Percentiles rank a stretch among this genome's conserved stretches.
Evolutionary conservation across 2,888 invertebrate species (phyloP).

Genomic region (Proisotoma minuta): DNA sequence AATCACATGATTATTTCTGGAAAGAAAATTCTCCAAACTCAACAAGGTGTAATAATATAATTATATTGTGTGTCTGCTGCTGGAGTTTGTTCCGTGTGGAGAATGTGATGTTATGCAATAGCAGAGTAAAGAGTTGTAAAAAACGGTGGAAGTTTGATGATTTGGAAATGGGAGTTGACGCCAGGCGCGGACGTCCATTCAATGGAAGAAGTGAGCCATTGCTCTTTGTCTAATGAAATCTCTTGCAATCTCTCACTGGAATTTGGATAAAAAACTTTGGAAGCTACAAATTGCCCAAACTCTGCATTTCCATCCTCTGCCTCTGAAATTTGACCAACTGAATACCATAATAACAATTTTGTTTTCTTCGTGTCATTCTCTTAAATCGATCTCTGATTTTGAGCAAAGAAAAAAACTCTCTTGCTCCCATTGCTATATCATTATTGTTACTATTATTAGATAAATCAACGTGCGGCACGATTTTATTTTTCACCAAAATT

Average conservation of each 20-base stretch:
- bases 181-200: constrained; percentile 30
- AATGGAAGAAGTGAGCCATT: background rate
- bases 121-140: background rate
- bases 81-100: background rate
- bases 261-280: constrained; percentile 14
- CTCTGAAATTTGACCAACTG: too few relatives aligned
- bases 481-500: constrained; percentile 12
- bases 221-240: background rate
- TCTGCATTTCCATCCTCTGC: too few relatives aligned
- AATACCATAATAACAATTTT: too few relatives aligned
- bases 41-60: constrained; percentile 41
- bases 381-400: too few relatives aligned
- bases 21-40: constrained; percentile 25
- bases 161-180: constrained; percentile 39
- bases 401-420: too few relatives aligned
- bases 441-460: constrained; percentile 14
- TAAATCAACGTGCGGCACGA: constrained; percentile 17
- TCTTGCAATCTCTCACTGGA: constrained; percentile 8
- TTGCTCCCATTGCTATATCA: background rate
- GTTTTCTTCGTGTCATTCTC: too few relatives aligned
- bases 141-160: constrained; percentile 29
- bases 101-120: background rate
- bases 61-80: constrained; percentile 18
- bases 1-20: constrained; percentile 32
- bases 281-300: too few relatives aligned